A percentile compares a stretch with the other conserved stretches of the same genome.
phyloP scores from a whole-genome alignment of 2,113 vertebrate genomes.

The Engystomops pustulosus region DNA sequence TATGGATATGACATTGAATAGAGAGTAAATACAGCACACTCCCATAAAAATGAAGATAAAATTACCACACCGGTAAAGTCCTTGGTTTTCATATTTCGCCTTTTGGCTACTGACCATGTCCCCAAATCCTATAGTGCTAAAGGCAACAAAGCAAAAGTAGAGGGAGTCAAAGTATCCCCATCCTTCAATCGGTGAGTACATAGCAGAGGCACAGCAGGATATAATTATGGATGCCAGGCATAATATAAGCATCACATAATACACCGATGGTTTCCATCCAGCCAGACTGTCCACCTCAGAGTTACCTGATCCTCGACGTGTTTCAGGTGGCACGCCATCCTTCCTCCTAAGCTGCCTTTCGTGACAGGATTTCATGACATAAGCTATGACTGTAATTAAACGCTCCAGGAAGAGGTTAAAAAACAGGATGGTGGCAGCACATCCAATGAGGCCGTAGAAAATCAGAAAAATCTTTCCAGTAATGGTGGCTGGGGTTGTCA shows the following conservation, averaged over 20 bases:
- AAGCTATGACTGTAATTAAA: conserved; percentile 90
- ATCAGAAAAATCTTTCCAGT: conserved; percentile 95
- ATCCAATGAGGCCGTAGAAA: conserved; percentile 93
- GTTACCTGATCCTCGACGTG: conserved; percentile 61
- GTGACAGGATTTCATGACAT: conserved; percentile 84
- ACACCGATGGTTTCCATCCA: conserved; percentile 96
- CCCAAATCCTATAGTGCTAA: conserved; percentile 97
- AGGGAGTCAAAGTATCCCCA: conserved; percentile 96
- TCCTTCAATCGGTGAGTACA: conserved; percentile 89
- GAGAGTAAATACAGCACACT: conserved; percentile 96
- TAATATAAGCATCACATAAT: conserved; percentile 93
- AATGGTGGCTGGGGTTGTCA: conserved; percentile 91
- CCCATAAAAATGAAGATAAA: conserved; percentile 93
- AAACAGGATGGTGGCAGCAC: conserved; percentile 93
- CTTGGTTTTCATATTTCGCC: conserved; percentile 80
- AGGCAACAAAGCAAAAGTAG: conserved; percentile 98
- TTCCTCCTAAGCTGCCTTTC: conserved; percentile 79
- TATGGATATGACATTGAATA: conserved; percentile 97
- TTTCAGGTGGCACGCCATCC: conserved; percentile 71
- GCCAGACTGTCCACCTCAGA: conserved; percentile 70
- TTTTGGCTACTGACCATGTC: conserved; percentile 96
- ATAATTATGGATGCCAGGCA: conserved; percentile 86
- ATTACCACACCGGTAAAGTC: conserved; percentile 87
- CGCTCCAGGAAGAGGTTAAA: conserved; percentile 98
- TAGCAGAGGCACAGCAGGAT: conserved; percentile 92